Conservation (phyloP, 2,113 vertebrate genomes). For the Vanacampus margaritifer region DNA sequence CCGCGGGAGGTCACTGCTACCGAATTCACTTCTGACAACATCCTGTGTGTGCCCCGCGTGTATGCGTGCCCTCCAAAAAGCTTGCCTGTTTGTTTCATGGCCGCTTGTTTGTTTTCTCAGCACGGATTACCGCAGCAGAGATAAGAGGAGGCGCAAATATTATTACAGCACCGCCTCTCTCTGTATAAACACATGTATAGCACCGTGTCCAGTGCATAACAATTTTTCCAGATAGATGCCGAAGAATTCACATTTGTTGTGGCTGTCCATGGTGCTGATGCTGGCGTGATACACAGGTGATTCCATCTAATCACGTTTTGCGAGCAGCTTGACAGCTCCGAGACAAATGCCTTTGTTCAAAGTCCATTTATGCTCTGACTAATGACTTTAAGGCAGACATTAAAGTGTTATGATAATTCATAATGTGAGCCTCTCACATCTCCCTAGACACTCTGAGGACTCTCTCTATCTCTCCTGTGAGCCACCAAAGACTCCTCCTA, state of each 20-base stretch:
- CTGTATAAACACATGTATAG: constrained; percentile 41
- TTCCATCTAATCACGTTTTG: constrained; percentile 11
- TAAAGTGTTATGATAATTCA: constrained; percentile 40
- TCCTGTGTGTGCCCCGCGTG: not conserved
- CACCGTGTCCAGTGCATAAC: constrained; percentile 30
- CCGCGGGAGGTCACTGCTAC: constrained; percentile 30
- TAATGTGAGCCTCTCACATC: constrained; percentile 25
- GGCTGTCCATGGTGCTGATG: constrained; percentile 14
- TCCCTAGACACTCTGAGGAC: not conserved
- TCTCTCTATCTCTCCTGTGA: not conserved
- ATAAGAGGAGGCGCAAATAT: constrained; percentile 47
- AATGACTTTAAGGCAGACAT: constrained; percentile 8
- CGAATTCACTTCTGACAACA: constrained; percentile 16
- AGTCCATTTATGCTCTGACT: constrained; percentile 31
- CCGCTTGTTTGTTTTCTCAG: constrained; percentile 48
- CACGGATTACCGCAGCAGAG: constrained; percentile 28
- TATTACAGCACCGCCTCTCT: constrained; percentile 16
- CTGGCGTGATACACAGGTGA: not conserved
- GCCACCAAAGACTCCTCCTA: constrained; percentile 18
- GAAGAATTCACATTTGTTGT: not conserved
- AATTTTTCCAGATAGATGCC: constrained; percentile 15
- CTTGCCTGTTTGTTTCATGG: constrained; percentile 44
- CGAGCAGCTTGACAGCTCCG: constrained; percentile 8
- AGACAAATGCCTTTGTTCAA: constrained; percentile 21
- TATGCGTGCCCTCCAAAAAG: constrained; percentile 36